Conservation (phyloP, 2,797 vertebrate species). For the Sebastolobus alascanus region DNA sequence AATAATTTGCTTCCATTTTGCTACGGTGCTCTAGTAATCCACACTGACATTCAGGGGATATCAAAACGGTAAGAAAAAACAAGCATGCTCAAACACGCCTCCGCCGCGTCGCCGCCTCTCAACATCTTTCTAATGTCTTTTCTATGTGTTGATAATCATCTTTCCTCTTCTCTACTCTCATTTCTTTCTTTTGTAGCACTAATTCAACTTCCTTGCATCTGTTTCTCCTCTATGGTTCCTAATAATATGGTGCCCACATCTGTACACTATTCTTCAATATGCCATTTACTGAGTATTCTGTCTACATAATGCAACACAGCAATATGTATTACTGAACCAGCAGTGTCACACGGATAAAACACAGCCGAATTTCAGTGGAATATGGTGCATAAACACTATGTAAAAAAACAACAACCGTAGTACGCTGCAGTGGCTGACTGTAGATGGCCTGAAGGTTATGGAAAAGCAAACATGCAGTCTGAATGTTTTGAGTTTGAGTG, state of each 20-base stretch:
- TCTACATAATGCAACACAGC: background rate
- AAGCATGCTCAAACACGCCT: slow-evolving; percentile 14
- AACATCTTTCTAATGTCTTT: slow-evolving; percentile 2
- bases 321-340: background rate
- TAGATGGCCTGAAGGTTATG: background rate
- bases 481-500: slow-evolving; percentile 4
- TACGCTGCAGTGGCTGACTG: background rate
- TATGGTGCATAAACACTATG: background rate
- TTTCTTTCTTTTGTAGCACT: background rate
- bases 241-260: background rate
- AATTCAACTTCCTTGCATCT: slow-evolving; percentile 15
- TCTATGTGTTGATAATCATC: slow-evolving; percentile 25
- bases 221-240: background rate
- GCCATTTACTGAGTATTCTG: background rate
- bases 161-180: slow-evolving; percentile 9
- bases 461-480: slow-evolving; percentile 5
- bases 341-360: background rate
- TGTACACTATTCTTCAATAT: background rate
- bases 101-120: background rate
- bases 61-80: slow-evolving; percentile 27
- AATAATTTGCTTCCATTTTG: slow-evolving; percentile 45
- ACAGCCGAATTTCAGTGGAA: background rate
- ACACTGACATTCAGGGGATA: slow-evolving; percentile 46
- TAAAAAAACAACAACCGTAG: background rate
- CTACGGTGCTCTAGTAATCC: slow-evolving; percentile 37